phyloP scores from a whole-genome alignment of 2,888 invertebrate species.

The Rhopalosiphum nymphaeae region DNA sequence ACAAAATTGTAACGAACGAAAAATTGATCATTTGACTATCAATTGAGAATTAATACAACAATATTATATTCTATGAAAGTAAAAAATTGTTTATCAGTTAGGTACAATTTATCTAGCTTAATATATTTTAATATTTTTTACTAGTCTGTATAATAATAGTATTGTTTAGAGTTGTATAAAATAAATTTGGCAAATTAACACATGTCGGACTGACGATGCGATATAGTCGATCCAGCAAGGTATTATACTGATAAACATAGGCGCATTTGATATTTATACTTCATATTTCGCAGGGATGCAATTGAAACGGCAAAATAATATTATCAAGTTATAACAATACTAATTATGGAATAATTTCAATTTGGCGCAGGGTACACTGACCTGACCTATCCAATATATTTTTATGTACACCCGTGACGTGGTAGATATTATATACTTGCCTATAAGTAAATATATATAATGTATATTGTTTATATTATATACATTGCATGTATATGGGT shows the following conservation, averaged over 20 bases:
- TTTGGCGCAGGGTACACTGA: background rate
- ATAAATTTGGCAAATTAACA: background rate
- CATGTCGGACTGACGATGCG: background rate
- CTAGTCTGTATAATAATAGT: background rate
- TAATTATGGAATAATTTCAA: background rate
- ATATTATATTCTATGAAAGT: background rate
- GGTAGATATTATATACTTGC: background rate
- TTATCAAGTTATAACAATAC: background rate
- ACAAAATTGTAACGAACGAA: background rate
- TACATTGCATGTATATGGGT: too few relatives aligned
- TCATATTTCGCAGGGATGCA: background rate
- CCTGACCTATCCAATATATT: background rate
- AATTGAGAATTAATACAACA: background rate
- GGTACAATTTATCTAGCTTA: background rate
- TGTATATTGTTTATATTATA: background rate
- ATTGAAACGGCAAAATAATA: background rate
- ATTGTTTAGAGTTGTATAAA: background rate
- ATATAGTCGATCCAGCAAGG: background rate
- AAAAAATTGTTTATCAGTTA: background rate
- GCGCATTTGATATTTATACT: background rate
- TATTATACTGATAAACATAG: background rate
- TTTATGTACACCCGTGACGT: slow-evolving; percentile 3
- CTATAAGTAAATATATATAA: background rate
- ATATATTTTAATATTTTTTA: background rate
- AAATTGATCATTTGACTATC: background rate